A percentile compares a stretch with the other conserved stretches of the same genome.
These are phyloP conservation scores for Alviniconcha strummeri DNA, from an alignment of 2,888 invertebrate genomes.

Conservation along the genomic window DNA sequence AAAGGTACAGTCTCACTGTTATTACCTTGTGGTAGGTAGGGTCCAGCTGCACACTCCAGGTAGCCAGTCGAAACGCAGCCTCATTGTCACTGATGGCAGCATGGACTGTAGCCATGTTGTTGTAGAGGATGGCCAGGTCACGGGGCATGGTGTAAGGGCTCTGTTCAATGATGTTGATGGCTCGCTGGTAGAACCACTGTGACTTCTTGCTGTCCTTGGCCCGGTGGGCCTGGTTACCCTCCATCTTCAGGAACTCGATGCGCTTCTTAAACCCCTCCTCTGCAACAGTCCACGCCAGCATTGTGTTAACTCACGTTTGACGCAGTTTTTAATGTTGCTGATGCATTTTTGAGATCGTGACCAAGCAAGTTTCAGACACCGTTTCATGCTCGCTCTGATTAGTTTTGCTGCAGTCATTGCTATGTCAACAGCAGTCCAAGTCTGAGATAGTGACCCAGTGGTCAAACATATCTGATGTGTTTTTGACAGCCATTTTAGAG, in stretches of 20 bases:
- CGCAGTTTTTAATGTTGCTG: too few relatives aligned
- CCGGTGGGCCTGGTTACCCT: slow-evolving; percentile 29
- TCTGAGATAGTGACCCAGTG: too few relatives aligned
- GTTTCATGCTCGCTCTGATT: too few relatives aligned
- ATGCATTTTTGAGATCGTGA: too few relatives aligned
- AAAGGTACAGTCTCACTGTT: too few relatives aligned
- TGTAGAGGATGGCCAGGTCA: slow-evolving; percentile 34
- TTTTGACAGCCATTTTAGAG: too few relatives aligned
- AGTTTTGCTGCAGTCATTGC: too few relatives aligned
- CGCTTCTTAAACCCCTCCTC: slow-evolving; percentile 21
- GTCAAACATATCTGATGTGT: too few relatives aligned
- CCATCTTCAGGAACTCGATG: slow-evolving; percentile 7
- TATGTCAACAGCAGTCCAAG: too few relatives aligned
- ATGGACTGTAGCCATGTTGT: slow-evolving; percentile 38
- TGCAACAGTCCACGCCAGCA: not conserved
- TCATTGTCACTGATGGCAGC: slow-evolving; percentile 16
- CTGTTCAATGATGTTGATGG: slow-evolving; percentile 6
- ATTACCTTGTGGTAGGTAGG: slow-evolving; percentile 31
- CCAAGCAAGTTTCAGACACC: too few relatives aligned
- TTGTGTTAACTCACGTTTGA: too few relatives aligned
- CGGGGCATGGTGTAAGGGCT: slow-evolving; percentile 2
- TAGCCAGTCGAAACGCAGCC: slow-evolving; percentile 28
- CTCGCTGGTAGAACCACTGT: slow-evolving; percentile 23
- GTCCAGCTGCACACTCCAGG: slow-evolving; percentile 19
- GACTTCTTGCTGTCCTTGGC: slow-evolving; percentile 18